Evolutionary conservation across 1,140 invertebrate genomes (phyloP).

Genomic region (Drosophila tristis): DNA sequence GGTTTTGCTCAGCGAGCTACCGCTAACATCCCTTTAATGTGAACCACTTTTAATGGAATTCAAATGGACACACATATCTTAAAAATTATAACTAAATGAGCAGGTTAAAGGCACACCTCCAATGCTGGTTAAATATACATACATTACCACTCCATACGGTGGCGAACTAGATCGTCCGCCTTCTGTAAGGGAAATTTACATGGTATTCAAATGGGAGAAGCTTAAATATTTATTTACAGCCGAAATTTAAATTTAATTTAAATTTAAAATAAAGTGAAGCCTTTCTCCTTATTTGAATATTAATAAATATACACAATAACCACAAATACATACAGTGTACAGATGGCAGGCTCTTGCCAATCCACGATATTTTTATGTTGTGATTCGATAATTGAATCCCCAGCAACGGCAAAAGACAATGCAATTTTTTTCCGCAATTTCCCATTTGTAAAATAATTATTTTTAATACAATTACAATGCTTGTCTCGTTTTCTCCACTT

Average conservation of each 20-base stretch:
- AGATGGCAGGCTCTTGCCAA: not conserved
- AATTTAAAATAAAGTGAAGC: conserved; percentile 35
- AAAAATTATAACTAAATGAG: not conserved
- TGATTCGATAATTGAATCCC: conserved; percentile 30
- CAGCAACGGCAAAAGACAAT: conserved; percentile 13
- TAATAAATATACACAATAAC: conserved; percentile 12
- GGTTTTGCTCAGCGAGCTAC: not conserved
- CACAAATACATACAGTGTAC: not conserved
- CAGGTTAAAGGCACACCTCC: no score
- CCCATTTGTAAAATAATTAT: conserved; percentile 11
- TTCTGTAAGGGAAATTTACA: no score
- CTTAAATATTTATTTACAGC: conserved; percentile 14
- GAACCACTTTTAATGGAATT: not conserved
- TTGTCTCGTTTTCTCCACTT: not conserved
- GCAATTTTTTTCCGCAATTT: conserved; percentile 18
- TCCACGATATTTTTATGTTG: conserved; percentile 6
- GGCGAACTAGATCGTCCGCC: not conserved
- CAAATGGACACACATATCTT: not conserved
- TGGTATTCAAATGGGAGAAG: not conserved
- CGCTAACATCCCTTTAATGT: not conserved
- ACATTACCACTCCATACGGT: no score
- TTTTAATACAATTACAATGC: conserved; percentile 27
- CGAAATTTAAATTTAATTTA: conserved; percentile 21
- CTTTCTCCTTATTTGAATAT: no score
- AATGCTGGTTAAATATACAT: no score